phyloP scores from a whole-genome alignment of 2,888 invertebrate genomes.

The Rhagium mordax region DNA sequence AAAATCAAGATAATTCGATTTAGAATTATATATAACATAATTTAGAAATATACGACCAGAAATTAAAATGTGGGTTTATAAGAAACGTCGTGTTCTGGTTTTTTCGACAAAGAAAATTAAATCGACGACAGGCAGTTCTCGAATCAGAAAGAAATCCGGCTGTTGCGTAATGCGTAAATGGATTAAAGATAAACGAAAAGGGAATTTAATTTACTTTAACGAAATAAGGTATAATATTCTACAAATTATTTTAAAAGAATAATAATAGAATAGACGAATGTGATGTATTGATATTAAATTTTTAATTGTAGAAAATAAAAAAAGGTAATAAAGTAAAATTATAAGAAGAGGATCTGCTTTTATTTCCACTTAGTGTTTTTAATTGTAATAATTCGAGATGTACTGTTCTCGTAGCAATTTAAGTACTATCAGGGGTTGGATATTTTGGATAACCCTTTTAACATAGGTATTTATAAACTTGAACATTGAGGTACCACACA shows the following conservation, averaged over 20 bases:
- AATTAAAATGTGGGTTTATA: neutral
- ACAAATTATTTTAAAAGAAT: neutral
- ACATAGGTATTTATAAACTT: too few species aligned
- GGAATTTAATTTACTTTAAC: neutral
- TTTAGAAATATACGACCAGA: neutral
- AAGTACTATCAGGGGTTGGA: too few species aligned
- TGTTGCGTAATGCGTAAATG: neutral
- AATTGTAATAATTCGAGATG: too few species aligned
- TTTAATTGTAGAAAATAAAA: neutral
- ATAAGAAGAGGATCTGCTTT: too few species aligned
- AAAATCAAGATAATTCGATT: too few species aligned
- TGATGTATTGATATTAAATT: neutral
- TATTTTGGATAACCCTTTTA: too few species aligned
- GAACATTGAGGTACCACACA: too few species aligned
- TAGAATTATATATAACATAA: neutral
- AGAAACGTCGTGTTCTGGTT: neutral
- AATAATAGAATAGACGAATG: neutral
- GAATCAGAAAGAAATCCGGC: neutral
- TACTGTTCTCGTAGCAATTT: too few species aligned
- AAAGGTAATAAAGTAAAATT: too few species aligned
- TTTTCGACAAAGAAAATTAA: neutral
- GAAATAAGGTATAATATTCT: neutral
- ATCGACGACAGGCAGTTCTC: neutral
- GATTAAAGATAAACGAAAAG: neutral
- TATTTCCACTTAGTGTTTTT: too few species aligned